Percentiles rank a stretch among this genome's conserved stretches.
Conservation (phyloP, 2,888 invertebrate species). For the Agrenia bidenticulata region DNA sequence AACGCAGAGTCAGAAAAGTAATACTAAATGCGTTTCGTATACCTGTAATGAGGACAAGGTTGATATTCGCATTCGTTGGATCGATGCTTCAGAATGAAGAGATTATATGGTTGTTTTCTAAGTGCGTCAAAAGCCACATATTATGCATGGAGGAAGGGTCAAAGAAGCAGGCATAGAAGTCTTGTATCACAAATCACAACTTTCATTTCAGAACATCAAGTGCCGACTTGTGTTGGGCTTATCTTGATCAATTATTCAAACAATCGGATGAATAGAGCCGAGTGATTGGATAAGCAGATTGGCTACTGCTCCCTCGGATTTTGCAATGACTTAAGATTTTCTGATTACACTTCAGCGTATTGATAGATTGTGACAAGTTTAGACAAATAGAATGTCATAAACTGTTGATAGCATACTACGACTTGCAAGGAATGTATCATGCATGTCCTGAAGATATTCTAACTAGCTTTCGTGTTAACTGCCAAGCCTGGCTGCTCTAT, state of each 20-base stretch:
- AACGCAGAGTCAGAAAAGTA: too few species aligned
- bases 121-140: slow-evolving; percentile 6
- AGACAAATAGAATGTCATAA: too few species aligned
- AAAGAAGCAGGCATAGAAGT: background rate
- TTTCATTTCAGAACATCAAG: background rate
- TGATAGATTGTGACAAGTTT: too few species aligned
- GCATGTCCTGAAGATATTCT: too few species aligned
- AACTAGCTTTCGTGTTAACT: too few species aligned
- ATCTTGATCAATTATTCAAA: background rate
- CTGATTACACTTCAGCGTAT: too few species aligned
- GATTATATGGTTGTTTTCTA: slow-evolving; percentile 3
- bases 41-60: slow-evolving; percentile 21
- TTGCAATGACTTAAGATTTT: too few species aligned
- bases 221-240: background rate
- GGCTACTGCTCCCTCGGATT: too few species aligned
- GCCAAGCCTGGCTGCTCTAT: too few species aligned
- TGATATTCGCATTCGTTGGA: slow-evolving; percentile 16
- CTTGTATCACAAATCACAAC: background rate
- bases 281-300: background rate
- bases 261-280: background rate
- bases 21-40: slow-evolving; percentile 8
- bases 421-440: too few species aligned
- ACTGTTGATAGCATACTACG: too few species aligned
- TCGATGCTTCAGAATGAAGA: slow-evolving; percentile 17
- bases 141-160: slow-evolving; percentile 10